Percentiles rank a stretch among this genome's conserved stretches.
These are phyloP conservation scores for Oxygymnocypris stewartii DNA, from an alignment of 2,113 vertebrate species.

Conservation along the genomic window DNA sequence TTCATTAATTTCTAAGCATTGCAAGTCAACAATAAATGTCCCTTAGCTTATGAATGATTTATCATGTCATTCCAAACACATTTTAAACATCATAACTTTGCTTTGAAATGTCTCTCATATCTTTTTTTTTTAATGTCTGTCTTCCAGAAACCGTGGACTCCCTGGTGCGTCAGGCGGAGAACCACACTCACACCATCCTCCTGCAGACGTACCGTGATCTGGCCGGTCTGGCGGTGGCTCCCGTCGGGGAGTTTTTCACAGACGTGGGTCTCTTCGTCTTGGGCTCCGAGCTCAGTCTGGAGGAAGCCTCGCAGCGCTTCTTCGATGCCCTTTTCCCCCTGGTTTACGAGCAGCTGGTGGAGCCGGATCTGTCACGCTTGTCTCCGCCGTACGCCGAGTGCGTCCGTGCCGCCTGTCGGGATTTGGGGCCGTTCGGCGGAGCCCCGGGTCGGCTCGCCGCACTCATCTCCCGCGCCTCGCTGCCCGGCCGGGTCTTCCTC, in stretches of 20 bases:
- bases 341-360: slow-evolving; percentile 80
- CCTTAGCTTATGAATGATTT: neutral
- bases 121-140: neutral
- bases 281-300: slow-evolving; percentile 78
- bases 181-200: slow-evolving; percentile 78
- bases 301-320: slow-evolving; percentile 82
- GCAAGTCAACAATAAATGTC: neutral
- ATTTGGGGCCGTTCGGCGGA: slow-evolving; percentile 75
- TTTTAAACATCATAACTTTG: neutral
- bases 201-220: slow-evolving; percentile 74
- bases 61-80: no score
- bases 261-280: slow-evolving; percentile 84
- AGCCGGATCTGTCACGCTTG: slow-evolving; percentile 68
- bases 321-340: slow-evolving; percentile 85
- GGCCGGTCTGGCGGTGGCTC: slow-evolving; percentile 69
- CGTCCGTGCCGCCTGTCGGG: slow-evolving; percentile 67
- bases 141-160: slow-evolving; percentile 81
- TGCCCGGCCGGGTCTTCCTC: slow-evolving; percentile 78
- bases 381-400: slow-evolving; percentile 78
- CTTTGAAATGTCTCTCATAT: neutral
- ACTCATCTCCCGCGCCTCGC: slow-evolving; percentile 74
- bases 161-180: slow-evolving; percentile 82
- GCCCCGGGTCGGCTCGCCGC: slow-evolving; percentile 69
- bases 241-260: slow-evolving; percentile 81
- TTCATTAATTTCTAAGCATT: neutral